These are phyloP conservation scores for Peromyscus leucopus DNA, from an alignment of 2,113 vertebrate genomes.

Conservation along the genomic window DNA sequence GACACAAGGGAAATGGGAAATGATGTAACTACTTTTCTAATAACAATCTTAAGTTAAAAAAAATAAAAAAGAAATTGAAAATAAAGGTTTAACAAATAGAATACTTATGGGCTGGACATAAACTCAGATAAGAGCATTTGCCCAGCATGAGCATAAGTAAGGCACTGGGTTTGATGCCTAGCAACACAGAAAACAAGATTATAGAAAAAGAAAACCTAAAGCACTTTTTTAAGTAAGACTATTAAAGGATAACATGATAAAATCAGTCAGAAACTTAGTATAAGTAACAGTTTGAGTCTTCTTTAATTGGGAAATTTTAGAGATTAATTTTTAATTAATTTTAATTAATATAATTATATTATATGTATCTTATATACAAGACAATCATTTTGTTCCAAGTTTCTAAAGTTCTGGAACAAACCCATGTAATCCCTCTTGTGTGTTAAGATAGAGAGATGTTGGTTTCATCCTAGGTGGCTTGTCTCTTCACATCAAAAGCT, in stretches of 20 bases:
- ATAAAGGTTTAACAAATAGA: not conserved
- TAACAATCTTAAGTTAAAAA: not conserved
- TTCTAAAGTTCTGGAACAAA: not conserved
- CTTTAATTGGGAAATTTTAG: not conserved
- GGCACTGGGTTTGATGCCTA: not conserved
- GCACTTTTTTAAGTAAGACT: not conserved
- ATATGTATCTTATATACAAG: not conserved
- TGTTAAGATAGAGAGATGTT: no score
- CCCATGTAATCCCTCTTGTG: not conserved
- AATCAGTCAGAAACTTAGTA: not conserved
- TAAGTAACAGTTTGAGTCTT: not conserved
- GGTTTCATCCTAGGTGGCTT: not conserved
- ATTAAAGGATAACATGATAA: not conserved
- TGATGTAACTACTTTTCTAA: not conserved
- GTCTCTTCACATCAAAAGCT: not conserved
- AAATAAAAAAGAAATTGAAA: not conserved
- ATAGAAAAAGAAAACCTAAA: not conserved
- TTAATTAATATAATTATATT: not conserved
- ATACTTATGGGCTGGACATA: not conserved
- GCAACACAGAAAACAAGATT: not conserved
- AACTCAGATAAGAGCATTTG: not conserved
- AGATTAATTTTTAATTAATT: not conserved
- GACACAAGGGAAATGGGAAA: not conserved
- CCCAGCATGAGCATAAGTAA: not conserved
- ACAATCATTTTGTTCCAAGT: not conserved